Evolutionary conservation across 2,888 invertebrate genomes (phyloP).

Genomic region (Lysandra bellargus): DNA sequence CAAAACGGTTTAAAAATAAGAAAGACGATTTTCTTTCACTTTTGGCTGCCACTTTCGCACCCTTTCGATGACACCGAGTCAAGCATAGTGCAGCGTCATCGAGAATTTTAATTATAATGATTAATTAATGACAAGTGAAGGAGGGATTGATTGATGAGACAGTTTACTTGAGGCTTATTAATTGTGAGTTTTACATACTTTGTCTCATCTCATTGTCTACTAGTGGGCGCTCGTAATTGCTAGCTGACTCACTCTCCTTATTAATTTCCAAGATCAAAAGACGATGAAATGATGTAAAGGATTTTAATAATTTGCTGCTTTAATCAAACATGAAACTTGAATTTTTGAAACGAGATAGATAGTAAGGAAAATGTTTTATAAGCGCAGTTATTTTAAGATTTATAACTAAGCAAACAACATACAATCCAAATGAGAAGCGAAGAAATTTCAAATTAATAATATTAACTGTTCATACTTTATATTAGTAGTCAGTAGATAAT

Average conservation of each 20-base stretch:
- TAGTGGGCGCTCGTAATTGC: conserved; percentile 66
- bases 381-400: too few species aligned
- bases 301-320: not conserved
- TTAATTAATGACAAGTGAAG: conserved; percentile 74
- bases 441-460: too few species aligned
- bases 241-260: conserved; percentile 71
- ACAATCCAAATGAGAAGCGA: too few species aligned
- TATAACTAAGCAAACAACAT: too few species aligned
- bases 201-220: conserved; percentile 69
- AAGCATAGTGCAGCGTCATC: conserved; percentile 71
- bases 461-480: too few species aligned
- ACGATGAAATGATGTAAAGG: not conserved
- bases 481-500: too few species aligned
- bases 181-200: conserved; percentile 74
- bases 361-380: not conserved
- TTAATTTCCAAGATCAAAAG: conserved; percentile 55
- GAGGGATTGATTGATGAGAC: conserved; percentile 73
- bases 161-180: conserved; percentile 68
- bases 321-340: not conserved
- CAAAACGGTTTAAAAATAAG: not conserved
- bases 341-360: not conserved
- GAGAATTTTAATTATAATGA: conserved; percentile 76
- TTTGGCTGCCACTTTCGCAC: not conserved
- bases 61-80: conserved; percentile 19
- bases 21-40: not conserved